Base-by-base conservation (phyloP, 2,797 vertebrate genomes). In the Gallinago nigripennis region DNA sequence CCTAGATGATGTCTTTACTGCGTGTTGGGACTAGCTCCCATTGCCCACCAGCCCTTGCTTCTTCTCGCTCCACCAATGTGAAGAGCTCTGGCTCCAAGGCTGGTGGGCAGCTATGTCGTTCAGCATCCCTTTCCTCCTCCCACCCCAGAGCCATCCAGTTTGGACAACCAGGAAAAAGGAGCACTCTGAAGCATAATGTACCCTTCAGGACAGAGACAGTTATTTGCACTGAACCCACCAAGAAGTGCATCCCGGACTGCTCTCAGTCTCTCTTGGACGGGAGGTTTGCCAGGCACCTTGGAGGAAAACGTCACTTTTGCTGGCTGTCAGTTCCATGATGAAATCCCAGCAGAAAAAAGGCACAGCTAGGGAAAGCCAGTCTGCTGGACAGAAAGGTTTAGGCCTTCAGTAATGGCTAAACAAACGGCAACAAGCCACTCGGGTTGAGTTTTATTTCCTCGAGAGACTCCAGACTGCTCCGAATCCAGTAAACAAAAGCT, bases 401-500 rank as follows among this genome's bases (percentile, higher is more conserved):
- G 66, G 43, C 51, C 51, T 82, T 94, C 37, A 37, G 51, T 45
- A 69, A 61, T 12, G 56, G 66, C 64, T 82, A 66, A 90, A 63
- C 53, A 88, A 92, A 79, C 57, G 80, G 66, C 85, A 92, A 86
- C 28, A 70, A 84, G 66, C 69, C 60, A 71, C 28, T 30, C 7
- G 1, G 13, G 25, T 51, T 84, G 65, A 8, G 1, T 21, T 80
- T 82, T 60, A 0, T 84, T 96, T 88, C 87, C 87, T 92, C 14
- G 1, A 91, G 83, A 86, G 82, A 90, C 61, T 86, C 71, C 83
- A 90, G 54, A 51, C 41, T 82, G 27, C 7, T 70, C 64, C 33
- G 60, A 84, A 92, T 64, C 64, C 21, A 25, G 63, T 73, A 88
- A 90, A 91, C 48, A 84, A 90, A 85, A 93, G 28, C 16, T 64